Conservation (phyloP, 2,888 invertebrate species). For the Hyposoter didymator region DNA sequence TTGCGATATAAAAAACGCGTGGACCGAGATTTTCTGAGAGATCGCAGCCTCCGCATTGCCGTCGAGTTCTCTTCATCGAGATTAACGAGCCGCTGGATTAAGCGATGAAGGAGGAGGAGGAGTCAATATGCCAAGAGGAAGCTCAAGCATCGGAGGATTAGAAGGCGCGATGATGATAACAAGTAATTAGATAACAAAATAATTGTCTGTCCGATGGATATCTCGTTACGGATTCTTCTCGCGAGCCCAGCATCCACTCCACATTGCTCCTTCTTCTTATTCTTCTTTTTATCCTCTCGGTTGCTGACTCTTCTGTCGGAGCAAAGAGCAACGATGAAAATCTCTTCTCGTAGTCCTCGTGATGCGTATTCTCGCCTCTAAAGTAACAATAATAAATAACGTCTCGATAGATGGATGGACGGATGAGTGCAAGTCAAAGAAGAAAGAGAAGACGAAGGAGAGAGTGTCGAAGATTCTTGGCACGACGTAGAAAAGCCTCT, state of each 20-base stretch:
- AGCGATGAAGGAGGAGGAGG: neutral
- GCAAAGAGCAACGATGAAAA: conserved; percentile 14
- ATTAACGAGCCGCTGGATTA: conserved; percentile 18
- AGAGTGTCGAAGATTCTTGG: conserved; percentile 36
- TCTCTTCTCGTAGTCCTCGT: neutral
- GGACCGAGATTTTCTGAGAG: conserved; percentile 5
- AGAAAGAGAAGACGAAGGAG: conserved; percentile 35
- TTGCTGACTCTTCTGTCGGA: neutral
- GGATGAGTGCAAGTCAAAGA: conserved; percentile 26
- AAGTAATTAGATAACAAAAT: conserved; percentile 67
- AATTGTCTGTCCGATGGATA: conserved; percentile 39
- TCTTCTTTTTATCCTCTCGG: neutral
- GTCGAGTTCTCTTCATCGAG: conserved; percentile 9
- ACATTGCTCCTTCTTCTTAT: conserved; percentile 44
- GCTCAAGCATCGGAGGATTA: neutral
- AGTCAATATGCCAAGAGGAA: neutral
- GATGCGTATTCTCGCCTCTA: conserved; percentile 28
- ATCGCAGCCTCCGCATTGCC: no score
- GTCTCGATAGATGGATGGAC: conserved; percentile 36
- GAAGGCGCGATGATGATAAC: conserved; percentile 36
- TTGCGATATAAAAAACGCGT: conserved; percentile 13
- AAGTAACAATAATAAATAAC: conserved; percentile 66
- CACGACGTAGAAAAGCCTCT: conserved; percentile 53
- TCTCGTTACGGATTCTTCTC: conserved; percentile 47
- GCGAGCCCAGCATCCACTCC: neutral